Conservation (phyloP, 2,888 invertebrate species). For the Hetaerina titia region DNA sequence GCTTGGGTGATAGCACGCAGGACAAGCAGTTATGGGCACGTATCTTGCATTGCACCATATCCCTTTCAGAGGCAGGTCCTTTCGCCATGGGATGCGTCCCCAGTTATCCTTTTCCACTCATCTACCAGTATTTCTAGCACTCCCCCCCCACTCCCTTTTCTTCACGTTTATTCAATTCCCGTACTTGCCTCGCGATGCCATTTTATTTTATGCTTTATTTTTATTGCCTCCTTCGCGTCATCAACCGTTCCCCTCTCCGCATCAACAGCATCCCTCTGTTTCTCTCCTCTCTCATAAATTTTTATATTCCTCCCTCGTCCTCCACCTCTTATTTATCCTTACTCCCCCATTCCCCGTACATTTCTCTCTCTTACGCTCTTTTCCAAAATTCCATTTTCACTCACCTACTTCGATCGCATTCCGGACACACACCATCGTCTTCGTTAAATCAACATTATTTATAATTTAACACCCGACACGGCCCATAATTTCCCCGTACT, state of each 20-base stretch:
- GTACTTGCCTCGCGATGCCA: neutral
- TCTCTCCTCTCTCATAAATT: neutral
- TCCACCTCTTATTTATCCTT: neutral
- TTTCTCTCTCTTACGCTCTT: neutral
- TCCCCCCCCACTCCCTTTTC: neutral
- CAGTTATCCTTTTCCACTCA: neutral
- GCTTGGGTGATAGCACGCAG: no score
- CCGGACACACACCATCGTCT: neutral
- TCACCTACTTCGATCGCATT: neutral
- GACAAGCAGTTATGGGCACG: no score
- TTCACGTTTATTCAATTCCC: constrained; percentile 7
- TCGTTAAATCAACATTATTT: neutral
- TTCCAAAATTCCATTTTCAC: neutral
- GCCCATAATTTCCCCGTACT: neutral
- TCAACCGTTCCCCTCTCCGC: neutral
- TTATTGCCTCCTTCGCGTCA: neutral
- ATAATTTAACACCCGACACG: neutral
- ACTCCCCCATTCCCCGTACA: neutral
- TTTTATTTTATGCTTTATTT: constrained; percentile 19
- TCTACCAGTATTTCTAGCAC: neutral
- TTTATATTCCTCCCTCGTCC: neutral
- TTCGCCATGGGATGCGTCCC: neutral
- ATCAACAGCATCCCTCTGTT: constrained; percentile 25
- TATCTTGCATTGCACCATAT: no score
- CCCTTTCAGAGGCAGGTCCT: neutral